These are phyloP conservation scores for Mythimna loreyi DNA, from an alignment of 2,888 invertebrate species.

Conservation along the genomic window DNA sequence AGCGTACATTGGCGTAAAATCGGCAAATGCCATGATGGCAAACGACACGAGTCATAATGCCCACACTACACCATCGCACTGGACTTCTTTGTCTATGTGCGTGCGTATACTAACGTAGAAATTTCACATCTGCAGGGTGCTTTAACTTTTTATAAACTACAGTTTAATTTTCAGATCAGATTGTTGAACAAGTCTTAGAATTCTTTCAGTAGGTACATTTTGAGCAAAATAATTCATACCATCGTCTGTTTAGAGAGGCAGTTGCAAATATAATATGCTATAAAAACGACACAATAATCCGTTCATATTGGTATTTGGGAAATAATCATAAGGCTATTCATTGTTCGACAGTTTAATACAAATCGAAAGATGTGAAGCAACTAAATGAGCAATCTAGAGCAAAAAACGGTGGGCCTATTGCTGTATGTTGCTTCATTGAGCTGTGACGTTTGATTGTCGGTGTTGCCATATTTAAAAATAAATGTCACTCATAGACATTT, in stretches of 20 bases:
- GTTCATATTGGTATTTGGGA: background rate
- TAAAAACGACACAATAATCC: background rate
- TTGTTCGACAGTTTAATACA: background rate
- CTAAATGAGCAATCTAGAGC: constrained; percentile 1
- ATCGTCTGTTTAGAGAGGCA: constrained; percentile 34
- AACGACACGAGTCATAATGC: too few relatives aligned
- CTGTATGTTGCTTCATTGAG: background rate
- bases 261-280: constrained; percentile 32
- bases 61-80: too few relatives aligned
- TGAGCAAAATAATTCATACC: constrained; percentile 41
- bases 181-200: constrained; percentile 5
- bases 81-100: too few relatives aligned
- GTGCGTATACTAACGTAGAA: too few relatives aligned
- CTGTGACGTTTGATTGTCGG: background rate
- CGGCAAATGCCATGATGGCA: too few relatives aligned
- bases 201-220: constrained; percentile 29
- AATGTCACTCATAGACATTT: background rate
- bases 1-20: too few relatives aligned
- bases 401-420: background rate
- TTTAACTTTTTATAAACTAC: background rate
- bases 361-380: background rate
- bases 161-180: constrained; percentile 37
- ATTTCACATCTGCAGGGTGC: too few relatives aligned
- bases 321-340: constrained; percentile 1
- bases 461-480: constrained; percentile 10